A percentile compares a stretch with the other conserved stretches of the same genome.
phyloP scores from a whole-genome alignment of 2,797 vertebrate species.

The Pantherophis alleghaniensis region DNA sequence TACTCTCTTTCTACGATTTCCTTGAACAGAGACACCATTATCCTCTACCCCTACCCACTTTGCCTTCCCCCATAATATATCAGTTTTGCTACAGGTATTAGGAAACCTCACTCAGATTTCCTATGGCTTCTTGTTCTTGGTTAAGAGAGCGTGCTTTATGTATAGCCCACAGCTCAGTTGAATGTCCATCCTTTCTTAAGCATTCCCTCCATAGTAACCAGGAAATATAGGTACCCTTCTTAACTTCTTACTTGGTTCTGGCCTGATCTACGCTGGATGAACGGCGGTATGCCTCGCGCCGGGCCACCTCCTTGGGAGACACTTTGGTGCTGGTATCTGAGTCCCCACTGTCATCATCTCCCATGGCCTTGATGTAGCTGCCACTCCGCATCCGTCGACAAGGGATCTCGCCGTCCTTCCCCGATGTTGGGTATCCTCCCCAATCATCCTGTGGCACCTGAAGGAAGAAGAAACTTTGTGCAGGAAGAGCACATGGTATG shows the following conservation, averaged over 20 bases:
- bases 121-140: not conserved
- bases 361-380: constrained; percentile 99
- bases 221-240: not conserved
- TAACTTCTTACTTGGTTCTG: constrained; percentile 77
- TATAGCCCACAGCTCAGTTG: not conserved
- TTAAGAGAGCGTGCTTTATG: not conserved
- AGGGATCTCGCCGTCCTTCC: constrained; percentile 90
- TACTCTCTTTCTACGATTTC: not conserved
- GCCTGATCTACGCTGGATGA: constrained; percentile 96
- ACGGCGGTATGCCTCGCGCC: constrained; percentile 89
- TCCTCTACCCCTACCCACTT: not conserved
- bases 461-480: not conserved
- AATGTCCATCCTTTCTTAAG: not conserved
- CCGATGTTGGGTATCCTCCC: constrained; percentile 82
- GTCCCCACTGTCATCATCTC: constrained; percentile 94
- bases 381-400: constrained; percentile 97
- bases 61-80: not conserved
- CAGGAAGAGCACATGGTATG: not conserved
- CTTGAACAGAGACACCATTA: not conserved
- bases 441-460: constrained; percentile 97
- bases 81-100: not conserved
- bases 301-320: constrained; percentile 85
- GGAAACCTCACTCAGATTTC: not conserved
- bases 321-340: constrained; percentile 91
- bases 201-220: not conserved